Base-by-base conservation (phyloP, 1,140 invertebrate species). In the Drosophila ohnishii region DNA sequence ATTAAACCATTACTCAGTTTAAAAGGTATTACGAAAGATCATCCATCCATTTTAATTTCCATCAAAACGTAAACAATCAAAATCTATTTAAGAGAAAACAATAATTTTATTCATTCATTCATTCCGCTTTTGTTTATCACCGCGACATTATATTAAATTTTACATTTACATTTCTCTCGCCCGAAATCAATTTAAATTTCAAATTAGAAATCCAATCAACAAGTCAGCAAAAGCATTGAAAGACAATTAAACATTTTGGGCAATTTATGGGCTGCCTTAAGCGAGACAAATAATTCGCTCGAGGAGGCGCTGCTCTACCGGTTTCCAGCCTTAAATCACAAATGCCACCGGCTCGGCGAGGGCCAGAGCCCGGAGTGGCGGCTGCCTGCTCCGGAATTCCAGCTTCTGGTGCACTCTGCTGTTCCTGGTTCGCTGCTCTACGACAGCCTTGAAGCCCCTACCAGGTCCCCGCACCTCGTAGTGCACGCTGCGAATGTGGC, bases 401-500 rank as follows among this genome's bases (percentile, higher is more conserved):
- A 82, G 51, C 0, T 44, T 35, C 56, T 75, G 82, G 35, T 84
- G 82, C 37, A 77, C 81, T 7, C 63, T 59, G 57, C 81, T 86
- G 83, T 86, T 78, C 58, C 92, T 85, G 60, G 78, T 89, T 35
- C 85, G 78, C 28, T 91, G 93, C 60, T 81, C 81, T 32, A 94
- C 91, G 42, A 92, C 86, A 30, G 92, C 92, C 66, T 80, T 87
- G 61, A 93, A 93, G 16, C 93, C 93, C 57, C 69, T 87, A 14
- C 70, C 83, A 10, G 82, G 61, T 7, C 91, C 92, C 48, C 93
- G 91, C 4, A 92, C 92, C 70, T 92, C 90, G 69, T 93, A 93
- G 61, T 92, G 86, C 5, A 93, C 93, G 30, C 88, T 90, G 51
- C 93, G 90, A 13, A 94, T 79, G 66, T 90, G 84, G 5, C 93